Evolutionary conservation across 1,140 invertebrate species (phyloP).

Genomic region (Drosophila lacertosa): DNA sequence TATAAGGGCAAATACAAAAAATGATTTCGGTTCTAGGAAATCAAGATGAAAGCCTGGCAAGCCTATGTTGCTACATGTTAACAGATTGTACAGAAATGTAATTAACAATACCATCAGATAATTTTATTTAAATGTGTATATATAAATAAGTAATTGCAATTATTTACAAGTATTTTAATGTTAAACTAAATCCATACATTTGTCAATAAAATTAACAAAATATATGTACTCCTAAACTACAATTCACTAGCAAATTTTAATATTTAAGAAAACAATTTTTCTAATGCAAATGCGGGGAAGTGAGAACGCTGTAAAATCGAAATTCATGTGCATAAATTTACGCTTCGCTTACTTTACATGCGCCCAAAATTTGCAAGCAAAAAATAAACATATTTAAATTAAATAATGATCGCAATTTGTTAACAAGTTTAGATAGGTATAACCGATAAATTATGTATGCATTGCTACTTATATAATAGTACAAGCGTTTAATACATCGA

Average conservation of each 20-base stretch:
- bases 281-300: not conserved
- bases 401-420: too few relatives aligned
- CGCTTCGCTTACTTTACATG: not conserved
- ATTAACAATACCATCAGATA: too few relatives aligned
- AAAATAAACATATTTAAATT: too few relatives aligned
- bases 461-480: constrained; percentile 8
- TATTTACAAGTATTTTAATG: not conserved
- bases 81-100: constrained; percentile 3
- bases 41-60: not conserved
- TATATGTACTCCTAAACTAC: not conserved
- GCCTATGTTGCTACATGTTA: not conserved
- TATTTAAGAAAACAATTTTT: not conserved
- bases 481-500: not conserved
- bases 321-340: not conserved
- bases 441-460: not conserved
- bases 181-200: not conserved
- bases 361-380: not conserved
- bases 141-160: not conserved
- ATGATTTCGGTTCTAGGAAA: not conserved
- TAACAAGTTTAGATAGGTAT: too few relatives aligned
- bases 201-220: not conserved
- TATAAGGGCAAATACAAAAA: too few relatives aligned
- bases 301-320: not conserved
- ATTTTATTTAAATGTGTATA: not conserved
- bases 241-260: not conserved